Evolutionary conservation across 2,888 invertebrate genomes (phyloP).

Genomic region (Scaptomyza caliginosa): DNA sequence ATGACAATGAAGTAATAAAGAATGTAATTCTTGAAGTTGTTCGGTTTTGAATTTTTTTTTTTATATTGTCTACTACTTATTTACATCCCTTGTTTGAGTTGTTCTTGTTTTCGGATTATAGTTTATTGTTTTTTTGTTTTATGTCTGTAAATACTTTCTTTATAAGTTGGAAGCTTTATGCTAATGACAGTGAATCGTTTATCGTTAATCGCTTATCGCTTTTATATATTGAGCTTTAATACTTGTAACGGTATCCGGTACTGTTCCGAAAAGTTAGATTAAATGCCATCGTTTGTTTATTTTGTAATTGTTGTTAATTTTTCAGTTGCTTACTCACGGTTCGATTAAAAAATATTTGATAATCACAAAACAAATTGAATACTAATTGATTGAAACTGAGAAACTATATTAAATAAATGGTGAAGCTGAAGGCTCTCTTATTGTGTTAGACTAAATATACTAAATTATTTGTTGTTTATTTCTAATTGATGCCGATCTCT

Average conservation of each 20-base stretch:
- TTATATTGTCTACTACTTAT: slow-evolving; percentile 73
- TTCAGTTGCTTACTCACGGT: slow-evolving; percentile 47
- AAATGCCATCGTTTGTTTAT: slow-evolving; percentile 65
- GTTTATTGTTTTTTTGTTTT: slow-evolving; percentile 31
- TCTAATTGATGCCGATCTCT: slow-evolving; percentile 14
- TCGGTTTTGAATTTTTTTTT: slow-evolving; percentile 32
- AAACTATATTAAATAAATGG: slow-evolving; percentile 16
- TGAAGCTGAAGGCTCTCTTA: slow-evolving; percentile 24
- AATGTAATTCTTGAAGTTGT: slow-evolving; percentile 16
- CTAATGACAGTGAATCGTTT: slow-evolving; percentile 39
- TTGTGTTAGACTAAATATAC: slow-evolving; percentile 21
- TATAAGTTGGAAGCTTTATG: slow-evolving; percentile 37
- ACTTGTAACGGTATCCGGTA: slow-evolving; percentile 49
- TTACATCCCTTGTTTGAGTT: slow-evolving; percentile 75
- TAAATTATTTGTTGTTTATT: slow-evolving; percentile 24
- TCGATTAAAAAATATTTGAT: slow-evolving; percentile 27
- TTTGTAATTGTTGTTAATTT: no score
- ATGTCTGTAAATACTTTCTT: slow-evolving; percentile 1
- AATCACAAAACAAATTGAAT: slow-evolving; percentile 30
- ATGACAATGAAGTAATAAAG: slow-evolving; percentile 34
- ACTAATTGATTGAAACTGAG: slow-evolving; percentile 19
- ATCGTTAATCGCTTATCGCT: slow-evolving; percentile 13
- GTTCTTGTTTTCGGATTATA: slow-evolving; percentile 61
- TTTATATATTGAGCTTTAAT: slow-evolving; percentile 66
- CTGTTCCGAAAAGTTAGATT: slow-evolving; percentile 42